Base-by-base conservation (phyloP, 2,113 vertebrate genomes). In the Phocoena sinus region DNA sequence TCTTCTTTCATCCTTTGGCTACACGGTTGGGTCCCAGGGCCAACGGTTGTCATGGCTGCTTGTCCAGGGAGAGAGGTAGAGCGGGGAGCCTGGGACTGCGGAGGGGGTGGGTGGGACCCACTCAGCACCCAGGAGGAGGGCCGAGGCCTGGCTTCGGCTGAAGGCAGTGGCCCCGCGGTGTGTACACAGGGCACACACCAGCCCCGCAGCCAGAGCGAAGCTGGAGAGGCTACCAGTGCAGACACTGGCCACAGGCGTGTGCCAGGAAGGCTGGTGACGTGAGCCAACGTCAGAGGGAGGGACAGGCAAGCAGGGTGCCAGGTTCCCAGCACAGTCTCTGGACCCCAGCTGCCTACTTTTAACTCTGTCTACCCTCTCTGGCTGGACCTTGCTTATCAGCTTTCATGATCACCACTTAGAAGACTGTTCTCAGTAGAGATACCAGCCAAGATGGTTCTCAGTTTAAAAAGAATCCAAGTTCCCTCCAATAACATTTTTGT, bases 1-100 rank as follows among this genome's bases (percentile, higher is more conserved):
- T 67, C 74, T 73, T 82, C 58, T 94, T 95, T 92, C 84, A 82
- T 91, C 62, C 53, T 84, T 93, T 85, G 70, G 85, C 79, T 86
- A 44, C 20, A 50, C 33, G 67, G 44, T 41, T 81, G 73, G 53
- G 38, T 41, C 38, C 23, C 85, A 21, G n/a, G 28, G 44, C 82
- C 94, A 91, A 31, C 4, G 15, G 67, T 33, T 85, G 47, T 56
- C 93, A 95, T n/a, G 36, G 67, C 44, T 73, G 38, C 41, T 74
- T 79, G 8, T 60, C 53, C 7, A 2, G 38, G 70, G 41, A 88
- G 31, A 74, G 17, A 89, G 50, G 82, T 60, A 28, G 79, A 94
- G 6, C 13, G 53, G 70, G n/a, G 68, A 15, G 17, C 28, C 31
- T 62, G 31, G 33, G 26, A 62, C 25, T 47, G 47, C 17, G 53